These are phyloP conservation scores for Leucophenga maculata DNA, from an alignment of 2,888 invertebrate species.

Conservation along the genomic window DNA sequence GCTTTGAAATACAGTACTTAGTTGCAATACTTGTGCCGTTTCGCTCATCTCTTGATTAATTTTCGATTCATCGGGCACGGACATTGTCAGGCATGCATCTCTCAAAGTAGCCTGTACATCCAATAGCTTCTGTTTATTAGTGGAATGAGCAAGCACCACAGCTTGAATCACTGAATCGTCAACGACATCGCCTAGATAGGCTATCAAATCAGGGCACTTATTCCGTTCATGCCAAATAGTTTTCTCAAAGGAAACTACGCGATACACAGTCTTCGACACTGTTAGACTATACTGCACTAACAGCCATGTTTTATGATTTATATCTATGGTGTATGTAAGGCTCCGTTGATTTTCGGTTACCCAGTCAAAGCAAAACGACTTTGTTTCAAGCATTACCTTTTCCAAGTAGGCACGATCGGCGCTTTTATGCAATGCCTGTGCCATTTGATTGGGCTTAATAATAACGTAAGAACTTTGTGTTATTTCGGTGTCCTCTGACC, in stretches of 20 bases:
- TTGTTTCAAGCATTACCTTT: conserved; percentile 50
- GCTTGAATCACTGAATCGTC: conserved; percentile 50
- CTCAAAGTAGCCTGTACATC: conserved; percentile 43
- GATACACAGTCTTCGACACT: conserved; percentile 50
- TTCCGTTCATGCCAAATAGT: conserved; percentile 58
- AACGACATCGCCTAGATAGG: conserved; percentile 48
- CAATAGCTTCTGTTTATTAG: conserved; percentile 34
- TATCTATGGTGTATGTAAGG: background rate
- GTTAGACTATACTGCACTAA: conserved; percentile 61
- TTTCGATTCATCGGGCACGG: conserved; percentile 41
- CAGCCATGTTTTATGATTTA: conserved; percentile 53
- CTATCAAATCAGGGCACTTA: conserved; percentile 55
- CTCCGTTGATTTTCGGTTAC: conserved; percentile 36
- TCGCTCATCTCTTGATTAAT: conserved; percentile 41
- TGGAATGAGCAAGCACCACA: conserved; percentile 55
- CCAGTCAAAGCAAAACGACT: conserved; percentile 53
- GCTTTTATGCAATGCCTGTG: conserved; percentile 47
- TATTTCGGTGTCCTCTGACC: conserved; percentile 42
- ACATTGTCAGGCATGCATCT: conserved; percentile 33
- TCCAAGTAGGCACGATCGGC: conserved; percentile 50
- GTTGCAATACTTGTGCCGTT: conserved; percentile 44
- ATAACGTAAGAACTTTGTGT: conserved; percentile 39
- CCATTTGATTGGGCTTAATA: conserved; percentile 39
- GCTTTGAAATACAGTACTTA: conserved; percentile 45
- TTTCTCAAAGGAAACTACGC: conserved; percentile 47